Percentiles rank a stretch among this genome's conserved stretches.
These are phyloP conservation scores for Clarias magur DNA, from an alignment of 2,113 vertebrate genomes.

Conservation along the genomic window DNA sequence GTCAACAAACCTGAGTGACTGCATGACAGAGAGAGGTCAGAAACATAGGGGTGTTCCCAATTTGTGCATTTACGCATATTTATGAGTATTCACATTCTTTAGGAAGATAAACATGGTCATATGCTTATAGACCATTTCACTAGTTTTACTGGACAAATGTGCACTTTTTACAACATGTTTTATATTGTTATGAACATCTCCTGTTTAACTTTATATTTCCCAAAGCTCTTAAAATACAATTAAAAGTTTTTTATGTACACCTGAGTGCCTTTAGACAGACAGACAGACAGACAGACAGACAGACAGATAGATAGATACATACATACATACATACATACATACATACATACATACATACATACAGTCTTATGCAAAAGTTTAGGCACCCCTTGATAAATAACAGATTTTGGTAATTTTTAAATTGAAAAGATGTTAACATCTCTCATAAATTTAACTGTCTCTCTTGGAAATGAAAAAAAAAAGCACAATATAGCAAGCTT, in stretches of 20 bases:
- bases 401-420: no score
- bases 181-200: neutral
- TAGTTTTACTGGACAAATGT: neutral
- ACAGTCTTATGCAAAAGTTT: no score
- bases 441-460: no score
- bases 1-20: neutral
- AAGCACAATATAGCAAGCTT: no score
- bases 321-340: no score
- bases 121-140: neutral
- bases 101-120: neutral
- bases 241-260: neutral
- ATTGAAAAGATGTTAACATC: no score
- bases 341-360: no score
- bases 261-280: neutral
- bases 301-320: no score
- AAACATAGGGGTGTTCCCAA: neutral
- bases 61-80: neutral
- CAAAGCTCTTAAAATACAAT: neutral
- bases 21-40: neutral
- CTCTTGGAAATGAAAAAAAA: no score
- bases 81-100: neutral
- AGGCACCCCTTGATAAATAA: no score
- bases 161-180: neutral
- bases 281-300: no score
- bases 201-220: neutral